These are phyloP conservation scores for Tridacna crocea DNA, from an alignment of 2,888 invertebrate species.

Conservation along the genomic window DNA sequence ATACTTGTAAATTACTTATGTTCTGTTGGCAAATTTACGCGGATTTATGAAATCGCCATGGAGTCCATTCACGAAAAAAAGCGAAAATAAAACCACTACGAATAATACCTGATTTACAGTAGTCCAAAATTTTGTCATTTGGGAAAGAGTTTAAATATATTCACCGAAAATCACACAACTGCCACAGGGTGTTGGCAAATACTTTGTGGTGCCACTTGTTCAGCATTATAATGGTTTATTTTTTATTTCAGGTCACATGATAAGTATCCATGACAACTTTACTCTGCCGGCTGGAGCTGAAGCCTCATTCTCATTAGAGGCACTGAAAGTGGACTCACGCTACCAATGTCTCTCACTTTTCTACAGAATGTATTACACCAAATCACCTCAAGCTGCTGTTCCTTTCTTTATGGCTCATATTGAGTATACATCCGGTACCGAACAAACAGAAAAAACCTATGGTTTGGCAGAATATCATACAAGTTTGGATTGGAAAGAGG, in stretches of 20 bases:
- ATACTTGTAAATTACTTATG: too few species aligned
- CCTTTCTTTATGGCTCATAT: neutral
- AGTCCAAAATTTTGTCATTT: too few species aligned
- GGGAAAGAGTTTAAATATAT: too few species aligned
- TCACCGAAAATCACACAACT: too few species aligned
- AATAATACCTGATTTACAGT: too few species aligned
- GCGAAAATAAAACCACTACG: too few species aligned
- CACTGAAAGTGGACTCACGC: neutral
- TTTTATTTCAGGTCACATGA: constrained; percentile 11
- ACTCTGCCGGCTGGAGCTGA: neutral
- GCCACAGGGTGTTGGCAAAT: too few species aligned
- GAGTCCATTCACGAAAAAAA: too few species aligned
- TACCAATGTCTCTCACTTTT: constrained; percentile 3
- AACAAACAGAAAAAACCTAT: neutral
- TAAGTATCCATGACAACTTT: neutral
- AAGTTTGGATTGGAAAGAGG: neutral
- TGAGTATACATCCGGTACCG: neutral
- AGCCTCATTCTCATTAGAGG: constrained; percentile 4
- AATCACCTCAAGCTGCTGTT: neutral
- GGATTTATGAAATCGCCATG: too few species aligned
- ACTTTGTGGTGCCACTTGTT: too few species aligned
- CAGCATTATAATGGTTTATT: neutral
- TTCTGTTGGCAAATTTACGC: too few species aligned
- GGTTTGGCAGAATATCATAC: neutral
- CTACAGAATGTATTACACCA: neutral